These are phyloP conservation scores for Pitta sordida DNA, from an alignment of 2,113 vertebrate genomes.

Conservation along the genomic window DNA sequence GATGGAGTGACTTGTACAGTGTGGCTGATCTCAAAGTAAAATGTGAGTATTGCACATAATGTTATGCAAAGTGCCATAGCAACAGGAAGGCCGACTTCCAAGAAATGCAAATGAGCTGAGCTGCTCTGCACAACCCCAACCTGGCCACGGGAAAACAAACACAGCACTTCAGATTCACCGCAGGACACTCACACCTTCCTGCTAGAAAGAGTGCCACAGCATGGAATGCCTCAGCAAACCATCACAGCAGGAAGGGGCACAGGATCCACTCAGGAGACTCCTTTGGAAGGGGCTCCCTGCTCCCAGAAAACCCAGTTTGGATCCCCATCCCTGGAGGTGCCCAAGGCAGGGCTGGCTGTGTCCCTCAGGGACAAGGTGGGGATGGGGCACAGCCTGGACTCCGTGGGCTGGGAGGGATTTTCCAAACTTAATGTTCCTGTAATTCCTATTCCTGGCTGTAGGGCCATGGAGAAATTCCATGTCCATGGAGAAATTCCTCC, in stretches of 20 bases:
- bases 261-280: background rate
- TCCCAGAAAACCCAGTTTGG: background rate
- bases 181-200: background rate
- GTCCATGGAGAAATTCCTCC: background rate
- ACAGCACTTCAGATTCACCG: background rate
- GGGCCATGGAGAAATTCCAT: background rate
- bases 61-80: conserved; percentile 49
- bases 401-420: too few species aligned
- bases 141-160: conserved; percentile 20
- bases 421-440: too few species aligned
- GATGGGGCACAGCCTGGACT: background rate
- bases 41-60: conserved; percentile 46
- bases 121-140: conserved; percentile 32
- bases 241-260: background rate
- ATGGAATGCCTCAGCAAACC: background rate
- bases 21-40: conserved; percentile 59
- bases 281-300: accelerated
- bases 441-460: too few species aligned
- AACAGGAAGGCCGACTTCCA: conserved; percentile 48
- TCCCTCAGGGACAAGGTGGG: accelerated
- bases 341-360: too few species aligned
- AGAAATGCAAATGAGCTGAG: conserved; percentile 58
- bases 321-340: too few species aligned
- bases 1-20: conserved; percentile 25
- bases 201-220: background rate